Evolutionary conservation across 2,888 invertebrate genomes (phyloP), one percentile per base, ranked within the genome.

Genomic region (Lacanobia oleracea): DNA sequence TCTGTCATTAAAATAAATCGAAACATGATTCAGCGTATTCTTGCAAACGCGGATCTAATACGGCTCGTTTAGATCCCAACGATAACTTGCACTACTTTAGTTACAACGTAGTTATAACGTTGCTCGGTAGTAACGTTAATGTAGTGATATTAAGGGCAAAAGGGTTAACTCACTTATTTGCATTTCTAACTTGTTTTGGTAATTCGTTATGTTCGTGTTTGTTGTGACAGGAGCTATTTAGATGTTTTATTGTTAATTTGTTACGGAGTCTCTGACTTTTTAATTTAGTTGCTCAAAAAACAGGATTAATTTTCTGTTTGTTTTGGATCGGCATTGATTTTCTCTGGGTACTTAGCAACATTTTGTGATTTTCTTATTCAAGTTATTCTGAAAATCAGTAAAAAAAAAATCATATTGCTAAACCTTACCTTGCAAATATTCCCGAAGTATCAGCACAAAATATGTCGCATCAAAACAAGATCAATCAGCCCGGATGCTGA

Each of bases 131-230:
- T 33, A 33, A 33, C 33, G 33, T 33, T 33, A 33, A 62, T 63
- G 54, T 69, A 48, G 43, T 48, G 9, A 54, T 40, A 77, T 83
- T 81, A 70, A 70, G 71, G 79, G 67, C 74, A 66, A 77, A 72
- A 57, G 69, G 70, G 54, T 74, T 72, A 62, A 62, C 48, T 53
- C 62, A 62, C 40, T 76, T 73, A 73, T 83, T 83, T 71, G 61
- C 69, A 72, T 81, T 81, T 67, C 40, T 60, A 59, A 65, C 48
- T 77, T 33, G 54, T 64, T 77, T 72, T 21, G 1, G 27, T 74
- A 72, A 82, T 85, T 76, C 51, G 45, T 79, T 75, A 69, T 71
- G 71, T 74, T 85, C 72, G 77, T 85, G 85, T 85, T 81, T 70
- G 21, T 57, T 76, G 45, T 72, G 72, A 66, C 48, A 18, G 71